Evolutionary conservation across 2,113 vertebrate genomes (phyloP).

Genomic region (Pangasianodon gigas): DNA sequence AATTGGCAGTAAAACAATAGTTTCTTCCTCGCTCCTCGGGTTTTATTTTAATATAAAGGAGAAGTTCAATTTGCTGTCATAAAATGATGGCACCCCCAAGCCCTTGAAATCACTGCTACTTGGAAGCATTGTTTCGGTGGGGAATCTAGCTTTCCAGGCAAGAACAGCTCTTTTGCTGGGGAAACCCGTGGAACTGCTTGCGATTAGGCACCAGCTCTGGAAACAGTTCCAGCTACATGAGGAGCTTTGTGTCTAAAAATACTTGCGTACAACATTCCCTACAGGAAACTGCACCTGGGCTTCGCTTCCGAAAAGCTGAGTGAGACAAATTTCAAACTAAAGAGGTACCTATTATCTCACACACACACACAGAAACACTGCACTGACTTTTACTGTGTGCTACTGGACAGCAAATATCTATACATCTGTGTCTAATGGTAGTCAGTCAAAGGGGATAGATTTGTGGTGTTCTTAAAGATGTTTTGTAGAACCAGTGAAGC

Average conservation of each 20-base stretch:
- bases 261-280: not conserved
- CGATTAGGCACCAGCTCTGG: not conserved
- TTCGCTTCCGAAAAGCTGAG: not conserved
- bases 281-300: constrained; percentile 22
- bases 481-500: not conserved
- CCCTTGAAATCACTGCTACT: too few species aligned
- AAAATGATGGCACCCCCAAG: not conserved
- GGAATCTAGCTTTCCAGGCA: not conserved
- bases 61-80: not conserved
- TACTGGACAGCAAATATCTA: not conserved
- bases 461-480: not conserved
- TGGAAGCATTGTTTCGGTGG: not conserved
- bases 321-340: not conserved
- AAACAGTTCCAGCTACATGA: not conserved
- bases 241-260: constrained; percentile 9
- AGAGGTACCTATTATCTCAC: too few species aligned
- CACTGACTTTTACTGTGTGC: not conserved
- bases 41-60: not conserved
- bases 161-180: not conserved
- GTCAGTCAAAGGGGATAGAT: not conserved
- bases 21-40: not conserved
- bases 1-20: not conserved
- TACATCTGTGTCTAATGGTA: not conserved
- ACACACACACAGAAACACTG: not conserved
- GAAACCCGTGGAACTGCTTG: not conserved